These are phyloP conservation scores for Bombus waltoni DNA, from an alignment of 1,140 invertebrate species.

Conservation along the genomic window DNA sequence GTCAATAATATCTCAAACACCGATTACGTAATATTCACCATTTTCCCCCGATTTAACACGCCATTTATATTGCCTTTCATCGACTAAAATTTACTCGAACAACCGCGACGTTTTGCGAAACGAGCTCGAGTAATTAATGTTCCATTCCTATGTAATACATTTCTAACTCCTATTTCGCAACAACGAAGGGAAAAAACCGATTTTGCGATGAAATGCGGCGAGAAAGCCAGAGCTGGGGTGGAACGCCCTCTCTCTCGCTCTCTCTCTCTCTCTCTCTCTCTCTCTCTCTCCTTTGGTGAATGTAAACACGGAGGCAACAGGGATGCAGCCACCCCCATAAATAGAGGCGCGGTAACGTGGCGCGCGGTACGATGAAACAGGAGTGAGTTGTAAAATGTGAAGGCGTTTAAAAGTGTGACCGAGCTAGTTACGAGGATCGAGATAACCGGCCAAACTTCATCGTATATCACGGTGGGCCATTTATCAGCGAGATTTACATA, in stretches of 20 bases:
- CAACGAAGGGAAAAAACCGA: background rate
- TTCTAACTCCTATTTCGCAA: background rate
- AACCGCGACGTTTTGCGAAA: background rate
- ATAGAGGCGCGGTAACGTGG: background rate
- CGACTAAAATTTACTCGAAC: background rate
- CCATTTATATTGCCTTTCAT: conserved; percentile 8
- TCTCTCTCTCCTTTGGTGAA: no score
- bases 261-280: background rate
- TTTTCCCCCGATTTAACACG: background rate
- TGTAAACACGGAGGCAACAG: background rate
- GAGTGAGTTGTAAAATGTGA: conserved; percentile 52
- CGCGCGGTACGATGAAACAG: background rate
- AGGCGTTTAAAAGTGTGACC: conserved; percentile 52
- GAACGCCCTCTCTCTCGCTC: background rate
- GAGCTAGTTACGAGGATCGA: conserved; percentile 48
- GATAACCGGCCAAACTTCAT: conserved; percentile 53
- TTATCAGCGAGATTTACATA: conserved; percentile 64
- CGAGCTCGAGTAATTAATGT: conserved; percentile 18
- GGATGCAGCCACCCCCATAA: background rate
- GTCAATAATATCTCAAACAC: background rate
- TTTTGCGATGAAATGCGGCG: background rate
- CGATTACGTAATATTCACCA: background rate
- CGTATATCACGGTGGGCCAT: conserved; percentile 47
- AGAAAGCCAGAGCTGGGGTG: background rate
- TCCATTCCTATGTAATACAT: background rate